A percentile compares a stretch with the other conserved stretches of the same genome.
These are phyloP conservation scores for Elaphurus davidianus DNA, from an alignment of 2,113 vertebrate genomes.

Conservation along the genomic window DNA sequence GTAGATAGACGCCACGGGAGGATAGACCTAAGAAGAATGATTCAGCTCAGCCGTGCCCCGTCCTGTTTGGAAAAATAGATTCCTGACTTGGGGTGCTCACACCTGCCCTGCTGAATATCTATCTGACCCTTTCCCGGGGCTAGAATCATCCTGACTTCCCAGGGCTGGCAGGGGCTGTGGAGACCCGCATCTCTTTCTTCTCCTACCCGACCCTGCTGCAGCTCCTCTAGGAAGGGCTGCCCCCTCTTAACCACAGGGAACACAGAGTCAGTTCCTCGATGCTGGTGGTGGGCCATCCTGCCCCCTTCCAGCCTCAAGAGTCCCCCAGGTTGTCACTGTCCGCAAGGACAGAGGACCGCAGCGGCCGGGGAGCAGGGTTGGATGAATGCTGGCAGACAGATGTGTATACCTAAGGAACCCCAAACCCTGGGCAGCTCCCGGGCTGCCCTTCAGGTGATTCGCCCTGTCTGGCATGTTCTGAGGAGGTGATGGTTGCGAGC, in stretches of 20 bases:
- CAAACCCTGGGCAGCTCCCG: neutral
- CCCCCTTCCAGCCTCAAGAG: neutral
- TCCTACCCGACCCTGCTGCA: neutral
- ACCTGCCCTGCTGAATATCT: neutral
- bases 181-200: neutral
- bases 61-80: neutral
- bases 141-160: neutral
- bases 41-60: neutral
- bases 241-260: neutral
- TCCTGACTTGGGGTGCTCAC: neutral
- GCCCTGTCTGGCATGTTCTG: accelerated
- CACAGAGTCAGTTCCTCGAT: neutral
- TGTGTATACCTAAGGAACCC: neutral
- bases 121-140: neutral
- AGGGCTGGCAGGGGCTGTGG: neutral
- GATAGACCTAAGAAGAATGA: neutral
- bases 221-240: neutral
- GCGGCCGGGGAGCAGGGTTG: neutral
- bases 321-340: accelerated
- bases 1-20: neutral
- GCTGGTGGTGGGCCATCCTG: neutral
- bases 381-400: neutral
- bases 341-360: neutral
- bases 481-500: neutral
- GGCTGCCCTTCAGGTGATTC: neutral